Evolutionary conservation across 2,113 vertebrate species (phyloP).

Genomic region (Brachionichthys hirsutus): DNA sequence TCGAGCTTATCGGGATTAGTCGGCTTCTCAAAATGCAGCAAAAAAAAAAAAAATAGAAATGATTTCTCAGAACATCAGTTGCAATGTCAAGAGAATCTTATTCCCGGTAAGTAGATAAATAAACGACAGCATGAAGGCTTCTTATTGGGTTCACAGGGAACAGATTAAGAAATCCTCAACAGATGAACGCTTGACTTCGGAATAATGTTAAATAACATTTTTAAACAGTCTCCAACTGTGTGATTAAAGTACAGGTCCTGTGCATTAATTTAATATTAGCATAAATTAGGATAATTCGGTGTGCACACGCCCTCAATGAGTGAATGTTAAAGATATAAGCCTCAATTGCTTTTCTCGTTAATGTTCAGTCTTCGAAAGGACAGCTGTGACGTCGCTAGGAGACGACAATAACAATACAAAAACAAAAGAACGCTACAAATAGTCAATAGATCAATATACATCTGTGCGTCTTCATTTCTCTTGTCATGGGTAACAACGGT

Average conservation of each 20-base stretch:
- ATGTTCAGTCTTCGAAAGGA: background rate
- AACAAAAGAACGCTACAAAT: too few species aligned
- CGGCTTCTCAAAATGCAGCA: background rate
- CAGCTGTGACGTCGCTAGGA: too few species aligned
- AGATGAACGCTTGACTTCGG: background rate
- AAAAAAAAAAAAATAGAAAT: background rate
- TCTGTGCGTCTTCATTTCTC: too few species aligned
- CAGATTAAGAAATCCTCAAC: background rate
- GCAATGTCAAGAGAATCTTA: too few species aligned
- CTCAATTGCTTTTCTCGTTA: constrained; percentile 8
- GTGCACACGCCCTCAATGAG: background rate
- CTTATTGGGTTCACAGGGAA: background rate
- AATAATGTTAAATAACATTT: background rate
- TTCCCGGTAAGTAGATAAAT: too few species aligned
- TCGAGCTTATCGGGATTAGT: background rate
- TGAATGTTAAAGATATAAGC: constrained; percentile 1
- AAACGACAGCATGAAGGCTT: too few species aligned
- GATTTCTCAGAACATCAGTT: background rate
- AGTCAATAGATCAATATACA: too few species aligned
- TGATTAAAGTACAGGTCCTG: background rate
- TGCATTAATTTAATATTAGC: background rate
- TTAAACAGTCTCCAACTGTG: background rate
- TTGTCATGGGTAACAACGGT: too few species aligned
- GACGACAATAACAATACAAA: too few species aligned
- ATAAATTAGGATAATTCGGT: too few species aligned